Evolutionary conservation across 2,888 invertebrate species (phyloP), one percentile per base, ranked within the genome.

Genomic region (Drosophila mimica): DNA sequence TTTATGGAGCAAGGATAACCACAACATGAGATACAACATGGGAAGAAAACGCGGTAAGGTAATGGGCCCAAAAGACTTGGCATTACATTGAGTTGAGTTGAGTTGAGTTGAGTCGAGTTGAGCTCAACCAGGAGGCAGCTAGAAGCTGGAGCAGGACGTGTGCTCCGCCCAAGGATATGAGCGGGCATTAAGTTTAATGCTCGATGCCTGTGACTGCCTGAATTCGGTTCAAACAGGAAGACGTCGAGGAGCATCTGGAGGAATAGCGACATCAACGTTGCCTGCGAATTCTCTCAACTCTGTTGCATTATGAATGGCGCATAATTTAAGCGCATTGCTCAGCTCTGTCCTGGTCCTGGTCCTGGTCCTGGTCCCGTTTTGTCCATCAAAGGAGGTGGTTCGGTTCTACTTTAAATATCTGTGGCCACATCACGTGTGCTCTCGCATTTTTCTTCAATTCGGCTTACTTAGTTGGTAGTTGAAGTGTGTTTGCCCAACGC

Each of bases 231-330:
- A 89, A 84, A 88, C 56, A 66, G 79, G 31, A 69, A 0, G 4
- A 20, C 11, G 20, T 20, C 54, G 60, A 76, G 48, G 40, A 33
- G 40, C 56, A 51, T 52, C 25, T 34, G 65, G 36, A 25, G 46
- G 46, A 46, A 25, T 2, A 30, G 40, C 25, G 38, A 49, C 67
- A 38, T 25, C 48, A 48, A 36, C 65, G 46, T 33, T 51, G 31
- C 34, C 62, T 20, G 65, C 76, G 48, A 51, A 53, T 57, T 51
- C 30, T 56, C 52, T 70, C 75, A 70, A 64, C 71, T 66, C 79
- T 83, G 80, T 79, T 91, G 88, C 89, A 89, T 89, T 90, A 91
- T 91, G 88, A 91, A 89, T 91, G 88, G 64, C 78, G 83, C 91
- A 91, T 91, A 91, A 88, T 85, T 90, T 89, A 83, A 81, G 88